phyloP scores from a whole-genome alignment of 2,888 invertebrate species.

The Aromia moschata region DNA sequence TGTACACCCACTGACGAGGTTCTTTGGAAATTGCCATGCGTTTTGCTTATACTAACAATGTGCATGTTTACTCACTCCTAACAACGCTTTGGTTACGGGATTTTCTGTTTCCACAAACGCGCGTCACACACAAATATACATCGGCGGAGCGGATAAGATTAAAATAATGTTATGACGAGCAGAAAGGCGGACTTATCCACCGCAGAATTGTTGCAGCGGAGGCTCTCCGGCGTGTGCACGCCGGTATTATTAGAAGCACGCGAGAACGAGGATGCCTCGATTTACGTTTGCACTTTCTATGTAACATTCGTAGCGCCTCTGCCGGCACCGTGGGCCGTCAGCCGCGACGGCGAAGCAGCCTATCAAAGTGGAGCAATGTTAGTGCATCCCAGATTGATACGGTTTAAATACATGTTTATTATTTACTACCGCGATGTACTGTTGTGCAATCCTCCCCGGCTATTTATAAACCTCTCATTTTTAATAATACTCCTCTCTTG shows the following conservation, averaged over 20 bases:
- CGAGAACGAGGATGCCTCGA: conserved; percentile 28
- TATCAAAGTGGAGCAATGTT: conserved; percentile 36
- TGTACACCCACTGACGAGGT: conserved; percentile 27
- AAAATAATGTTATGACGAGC: conserved; percentile 25
- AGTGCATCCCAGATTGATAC: conserved; percentile 27
- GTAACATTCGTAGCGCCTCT: conserved; percentile 13
- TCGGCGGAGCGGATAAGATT: conserved; percentile 18
- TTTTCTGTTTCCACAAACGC: background rate
- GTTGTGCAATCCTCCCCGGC: conserved; percentile 19
- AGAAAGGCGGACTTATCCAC: conserved; percentile 11
- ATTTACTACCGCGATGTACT: conserved; percentile 4
- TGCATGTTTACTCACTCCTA: conserved; percentile 20
- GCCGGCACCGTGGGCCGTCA: conserved; percentile 21
- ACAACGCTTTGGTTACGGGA: background rate
- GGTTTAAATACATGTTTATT: conserved; percentile 17
- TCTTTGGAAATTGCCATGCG: conserved; percentile 1
- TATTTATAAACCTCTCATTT: conserved; percentile 19
- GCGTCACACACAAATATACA: conserved; percentile 1
- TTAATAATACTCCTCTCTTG: conserved; percentile 7
- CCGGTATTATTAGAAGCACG: conserved; percentile 45
- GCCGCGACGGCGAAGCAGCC: conserved; percentile 15
- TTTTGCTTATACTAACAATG: conserved; percentile 21
- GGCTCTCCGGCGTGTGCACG: background rate
- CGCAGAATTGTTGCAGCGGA: conserved; percentile 9
- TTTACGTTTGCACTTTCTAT: conserved; percentile 14